phyloP scores from a whole-genome alignment of 2,113 vertebrate species.

The Phrynosoma blainvillii region DNA sequence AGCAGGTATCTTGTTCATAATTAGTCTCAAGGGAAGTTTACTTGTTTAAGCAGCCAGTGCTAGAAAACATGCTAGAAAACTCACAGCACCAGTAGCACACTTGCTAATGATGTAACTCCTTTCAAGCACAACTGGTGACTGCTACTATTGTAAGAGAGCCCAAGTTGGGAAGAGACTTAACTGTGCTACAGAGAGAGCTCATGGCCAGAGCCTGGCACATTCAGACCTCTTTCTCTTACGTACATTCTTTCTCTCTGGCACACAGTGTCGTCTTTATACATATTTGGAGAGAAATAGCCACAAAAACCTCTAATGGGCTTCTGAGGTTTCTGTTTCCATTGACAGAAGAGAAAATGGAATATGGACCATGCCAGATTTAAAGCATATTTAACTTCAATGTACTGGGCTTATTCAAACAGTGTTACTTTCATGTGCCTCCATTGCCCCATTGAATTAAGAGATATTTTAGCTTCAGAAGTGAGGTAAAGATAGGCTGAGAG shows the following conservation, averaged over 20 bases:
- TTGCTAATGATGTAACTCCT: slow-evolving; percentile 21
- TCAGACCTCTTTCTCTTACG: neutral
- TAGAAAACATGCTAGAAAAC: slow-evolving; percentile 19
- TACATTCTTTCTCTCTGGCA: neutral
- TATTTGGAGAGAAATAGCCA: neutral
- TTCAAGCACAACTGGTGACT: neutral
- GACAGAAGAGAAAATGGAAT: neutral
- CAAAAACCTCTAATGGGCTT: neutral
- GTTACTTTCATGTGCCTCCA: no score
- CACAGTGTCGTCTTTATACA: neutral
- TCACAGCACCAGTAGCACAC: neutral
- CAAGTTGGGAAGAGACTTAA: neutral
- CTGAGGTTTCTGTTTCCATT: slow-evolving; percentile 6
- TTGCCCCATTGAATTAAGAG: neutral
- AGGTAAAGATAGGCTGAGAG: neutral
- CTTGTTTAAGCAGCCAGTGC: slow-evolving; percentile 11
- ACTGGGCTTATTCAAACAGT: neutral
- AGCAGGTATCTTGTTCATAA: slow-evolving; percentile 7
- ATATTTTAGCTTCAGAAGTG: neutral
- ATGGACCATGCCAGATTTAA: neutral
- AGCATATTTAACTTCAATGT: neutral
- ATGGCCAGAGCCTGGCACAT: neutral
- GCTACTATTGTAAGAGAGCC: slow-evolving; percentile 1
- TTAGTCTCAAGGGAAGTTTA: slow-evolving; percentile 36
- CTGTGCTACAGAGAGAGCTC: neutral